Base-by-base conservation (phyloP, 2,113 vertebrate species). In the Pseudonaja textilis region DNA sequence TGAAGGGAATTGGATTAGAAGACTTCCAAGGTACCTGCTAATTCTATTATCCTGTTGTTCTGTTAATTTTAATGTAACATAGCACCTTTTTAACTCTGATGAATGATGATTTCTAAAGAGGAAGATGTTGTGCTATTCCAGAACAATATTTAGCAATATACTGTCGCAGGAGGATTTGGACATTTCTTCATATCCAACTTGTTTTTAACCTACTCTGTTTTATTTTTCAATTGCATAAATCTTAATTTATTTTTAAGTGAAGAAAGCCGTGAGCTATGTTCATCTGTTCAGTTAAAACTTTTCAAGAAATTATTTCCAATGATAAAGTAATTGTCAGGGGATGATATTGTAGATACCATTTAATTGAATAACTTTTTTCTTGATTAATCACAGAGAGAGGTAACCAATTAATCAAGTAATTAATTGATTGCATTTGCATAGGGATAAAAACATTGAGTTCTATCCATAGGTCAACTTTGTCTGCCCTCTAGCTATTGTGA, bases 371-470 rank as follows among this genome's bases (percentile, higher is more conserved):
- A 57, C 29, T 47, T 29, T 87, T 59, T 89, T 61, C 88, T 88
- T 89, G 39, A 87, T 59, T 87, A 47, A 59, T 89, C 42, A 14
- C 22, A n/a, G 45, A 45, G 45, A 45, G 1, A 87, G 86, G 29
- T 59, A 85, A 20, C 55, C 57, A 29, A 91, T 87, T 42, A 59
- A 42, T 91, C n/a, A 42, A 50, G 34, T 85, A 85, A 91, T 91
- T 56, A 85, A 91, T 91, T 85, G 52, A 85, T 56, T 91, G 42
- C 23, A 85, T 85, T 91, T 90, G 89, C 89, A 90, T 69, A 50
- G 50, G 45, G 52, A 55, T 81, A 52, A 90, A 55, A 50, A 47
- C 29, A 90, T 26, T 50, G 11, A 61, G 8, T 90, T 90, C 26
- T 29, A 69, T 69, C 25, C 23, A 69, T 3, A 16, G 29, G 29